A percentile compares a stretch with the other conserved stretches of the same genome.
Conservation (phyloP, 2,113 vertebrate genomes). For the Triplophysa tibetana region DNA sequence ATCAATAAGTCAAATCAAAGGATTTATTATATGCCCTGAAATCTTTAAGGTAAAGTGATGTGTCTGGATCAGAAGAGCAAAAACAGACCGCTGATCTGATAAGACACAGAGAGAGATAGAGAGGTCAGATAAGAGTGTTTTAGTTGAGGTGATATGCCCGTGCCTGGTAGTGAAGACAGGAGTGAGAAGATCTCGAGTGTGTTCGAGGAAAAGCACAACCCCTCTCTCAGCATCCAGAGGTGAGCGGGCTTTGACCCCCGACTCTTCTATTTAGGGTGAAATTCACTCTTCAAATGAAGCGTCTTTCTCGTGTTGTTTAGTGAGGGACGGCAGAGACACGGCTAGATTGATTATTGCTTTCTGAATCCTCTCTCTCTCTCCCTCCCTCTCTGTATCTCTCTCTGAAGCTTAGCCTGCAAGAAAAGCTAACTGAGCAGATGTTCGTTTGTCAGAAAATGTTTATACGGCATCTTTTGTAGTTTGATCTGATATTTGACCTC, state of each 20-base stretch:
- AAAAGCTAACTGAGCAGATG: neutral
- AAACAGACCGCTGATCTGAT: neutral
- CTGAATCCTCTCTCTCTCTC: neutral
- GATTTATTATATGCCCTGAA: slow-evolving; percentile 17
- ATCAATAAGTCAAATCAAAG: neutral
- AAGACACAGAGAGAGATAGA: neutral
- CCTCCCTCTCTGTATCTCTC: neutral
- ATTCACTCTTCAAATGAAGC: neutral
- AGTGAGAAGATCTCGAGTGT: slow-evolving; percentile 10
- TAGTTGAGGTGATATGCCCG: neutral
- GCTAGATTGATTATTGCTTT: slow-evolving; percentile 16
- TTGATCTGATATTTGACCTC: neutral
- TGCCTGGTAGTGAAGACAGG: slow-evolving; percentile 2
- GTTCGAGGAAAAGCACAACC: slow-evolving; percentile 20
- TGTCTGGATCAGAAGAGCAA: neutral
- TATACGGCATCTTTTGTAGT: slow-evolving; percentile 1
- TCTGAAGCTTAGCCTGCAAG: neutral
- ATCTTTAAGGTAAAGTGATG: neutral
- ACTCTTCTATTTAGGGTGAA: neutral
- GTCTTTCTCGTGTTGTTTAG: neutral
- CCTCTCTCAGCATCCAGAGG: slow-evolving; percentile 3
- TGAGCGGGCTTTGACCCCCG: slow-evolving; percentile 12
- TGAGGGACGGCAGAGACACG: neutral
- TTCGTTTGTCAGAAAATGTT: neutral
- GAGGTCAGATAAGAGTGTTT: slow-evolving; percentile 19